phyloP scores from a whole-genome alignment of 2,797 vertebrate genomes.

The Lophius americanus region DNA sequence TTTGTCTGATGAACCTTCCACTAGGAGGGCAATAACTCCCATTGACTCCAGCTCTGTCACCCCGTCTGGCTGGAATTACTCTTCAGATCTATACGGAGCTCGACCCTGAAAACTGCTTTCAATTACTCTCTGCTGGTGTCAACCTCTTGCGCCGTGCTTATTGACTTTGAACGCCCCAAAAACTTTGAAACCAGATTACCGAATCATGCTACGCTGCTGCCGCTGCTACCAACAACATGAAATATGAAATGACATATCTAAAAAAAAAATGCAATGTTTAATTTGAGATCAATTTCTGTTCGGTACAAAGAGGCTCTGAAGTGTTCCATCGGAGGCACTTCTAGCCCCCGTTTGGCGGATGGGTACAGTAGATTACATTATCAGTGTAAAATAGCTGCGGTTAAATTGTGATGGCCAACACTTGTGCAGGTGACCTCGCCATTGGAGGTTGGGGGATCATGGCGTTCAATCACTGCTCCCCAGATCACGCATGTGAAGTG shows the following conservation, averaged over 20 bases:
- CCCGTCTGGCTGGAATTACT: slow-evolving; percentile 59
- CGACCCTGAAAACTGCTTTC: slow-evolving; percentile 76
- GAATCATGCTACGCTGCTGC: slow-evolving; percentile 25
- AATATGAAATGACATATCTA: slow-evolving; percentile 43
- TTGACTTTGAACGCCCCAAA: slow-evolving; percentile 65
- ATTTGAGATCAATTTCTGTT: slow-evolving; percentile 37
- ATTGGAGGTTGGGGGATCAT: slow-evolving; percentile 23
- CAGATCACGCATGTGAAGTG: slow-evolving; percentile 5
- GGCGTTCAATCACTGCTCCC: slow-evolving; percentile 4
- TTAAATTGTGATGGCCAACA: slow-evolving; percentile 19
- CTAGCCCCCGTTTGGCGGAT: background rate
- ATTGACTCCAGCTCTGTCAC: slow-evolving; percentile 60
- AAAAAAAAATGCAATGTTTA: slow-evolving; percentile 6
- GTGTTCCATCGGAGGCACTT: background rate
- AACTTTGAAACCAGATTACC: slow-evolving; percentile 44
- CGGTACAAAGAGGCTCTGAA: background rate
- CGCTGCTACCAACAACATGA: slow-evolving; percentile 33
- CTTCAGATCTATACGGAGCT: slow-evolving; percentile 58
- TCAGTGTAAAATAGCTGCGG: slow-evolving; percentile 18
- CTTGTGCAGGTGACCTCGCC: slow-evolving; percentile 22
- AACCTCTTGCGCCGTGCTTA: slow-evolving; percentile 56
- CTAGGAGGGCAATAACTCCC: slow-evolving; percentile 42
- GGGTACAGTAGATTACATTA: slow-evolving; percentile 16
- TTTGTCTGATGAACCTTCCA: slow-evolving; percentile 45
- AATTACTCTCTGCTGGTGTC: slow-evolving; percentile 61